Percentiles rank a stretch among this genome's conserved stretches.
phyloP scores from a whole-genome alignment of 2,888 invertebrate genomes.

The Pseudococcus longispinus region DNA sequence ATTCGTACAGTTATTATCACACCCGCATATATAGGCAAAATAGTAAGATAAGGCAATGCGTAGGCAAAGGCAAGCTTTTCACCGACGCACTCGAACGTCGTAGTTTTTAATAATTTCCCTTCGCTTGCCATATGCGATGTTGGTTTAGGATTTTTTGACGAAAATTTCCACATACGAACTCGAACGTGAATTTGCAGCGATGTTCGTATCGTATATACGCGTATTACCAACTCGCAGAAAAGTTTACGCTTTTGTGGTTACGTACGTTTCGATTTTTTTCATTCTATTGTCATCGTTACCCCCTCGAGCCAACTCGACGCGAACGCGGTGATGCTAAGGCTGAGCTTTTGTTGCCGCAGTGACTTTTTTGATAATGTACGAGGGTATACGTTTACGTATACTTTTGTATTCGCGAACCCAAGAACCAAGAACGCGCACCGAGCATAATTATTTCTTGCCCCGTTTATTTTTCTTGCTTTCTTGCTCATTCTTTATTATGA shows the following conservation, averaged over 20 bases:
- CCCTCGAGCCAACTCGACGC: not conserved
- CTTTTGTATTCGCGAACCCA: not conserved
- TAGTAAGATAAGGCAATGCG: not conserved
- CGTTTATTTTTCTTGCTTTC: not conserved
- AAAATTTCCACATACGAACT: not conserved
- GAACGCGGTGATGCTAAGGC: not conserved
- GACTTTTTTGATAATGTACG: not conserved
- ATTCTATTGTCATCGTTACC: not conserved
- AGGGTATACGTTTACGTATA: not conserved
- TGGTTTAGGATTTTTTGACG: no score
- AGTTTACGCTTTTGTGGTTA: conserved; percentile 15
- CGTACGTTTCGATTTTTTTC: not conserved
- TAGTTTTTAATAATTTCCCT: not conserved
- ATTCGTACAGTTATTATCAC: not conserved
- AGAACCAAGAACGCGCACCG: not conserved
- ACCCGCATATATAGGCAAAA: not conserved
- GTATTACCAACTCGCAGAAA: not conserved
- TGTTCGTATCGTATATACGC: not conserved
- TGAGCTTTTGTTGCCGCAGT: not conserved
- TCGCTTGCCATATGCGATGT: not conserved
- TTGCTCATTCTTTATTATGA: not conserved
- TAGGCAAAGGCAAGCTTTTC: not conserved
- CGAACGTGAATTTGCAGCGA: not conserved
- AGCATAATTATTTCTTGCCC: not conserved
- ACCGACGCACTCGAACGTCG: not conserved